Conservation (phyloP, 2,113 vertebrate species). For the Lycaon pictus region DNA sequence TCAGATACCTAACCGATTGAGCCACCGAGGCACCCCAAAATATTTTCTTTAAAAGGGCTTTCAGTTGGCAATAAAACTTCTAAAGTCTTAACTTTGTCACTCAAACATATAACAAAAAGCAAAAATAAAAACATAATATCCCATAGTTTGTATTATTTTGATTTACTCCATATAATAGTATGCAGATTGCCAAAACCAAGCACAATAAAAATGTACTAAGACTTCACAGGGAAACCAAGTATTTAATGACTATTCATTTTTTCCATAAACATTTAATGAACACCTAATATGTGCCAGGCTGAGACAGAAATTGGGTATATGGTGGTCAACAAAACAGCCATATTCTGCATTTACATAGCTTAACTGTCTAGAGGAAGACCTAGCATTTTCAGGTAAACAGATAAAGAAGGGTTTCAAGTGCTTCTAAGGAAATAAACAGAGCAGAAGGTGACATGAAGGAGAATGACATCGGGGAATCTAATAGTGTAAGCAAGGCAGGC, state of each 20-base stretch:
- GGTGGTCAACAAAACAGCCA: not conserved
- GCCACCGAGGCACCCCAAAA: not conserved
- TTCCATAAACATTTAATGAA: not conserved
- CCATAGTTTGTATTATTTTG: not conserved
- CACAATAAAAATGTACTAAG: not conserved
- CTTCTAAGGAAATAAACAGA: conserved; percentile 26
- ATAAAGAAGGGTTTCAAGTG: not conserved
- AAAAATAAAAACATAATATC: not conserved
- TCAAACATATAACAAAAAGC: not conserved
- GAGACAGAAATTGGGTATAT: not conserved
- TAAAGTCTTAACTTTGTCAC: not conserved
- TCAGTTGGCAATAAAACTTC: not conserved
- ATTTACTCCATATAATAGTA: not conserved
- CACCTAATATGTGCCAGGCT: not conserved
- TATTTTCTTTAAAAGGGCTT: not conserved
- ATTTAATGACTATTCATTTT: not conserved
- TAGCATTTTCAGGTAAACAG: not conserved
- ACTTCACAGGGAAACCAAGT: not conserved
- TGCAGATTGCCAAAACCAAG: not conserved
- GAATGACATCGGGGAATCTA: not conserved
- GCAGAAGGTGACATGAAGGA: not conserved
- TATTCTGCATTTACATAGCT: not conserved
- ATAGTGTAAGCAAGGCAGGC: not conserved
- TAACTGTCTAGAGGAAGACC: not conserved
- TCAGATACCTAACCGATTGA: not conserved